Evolutionary conservation across 1,140 invertebrate species (phyloP).

Genomic region (Eumaeus atala): DNA sequence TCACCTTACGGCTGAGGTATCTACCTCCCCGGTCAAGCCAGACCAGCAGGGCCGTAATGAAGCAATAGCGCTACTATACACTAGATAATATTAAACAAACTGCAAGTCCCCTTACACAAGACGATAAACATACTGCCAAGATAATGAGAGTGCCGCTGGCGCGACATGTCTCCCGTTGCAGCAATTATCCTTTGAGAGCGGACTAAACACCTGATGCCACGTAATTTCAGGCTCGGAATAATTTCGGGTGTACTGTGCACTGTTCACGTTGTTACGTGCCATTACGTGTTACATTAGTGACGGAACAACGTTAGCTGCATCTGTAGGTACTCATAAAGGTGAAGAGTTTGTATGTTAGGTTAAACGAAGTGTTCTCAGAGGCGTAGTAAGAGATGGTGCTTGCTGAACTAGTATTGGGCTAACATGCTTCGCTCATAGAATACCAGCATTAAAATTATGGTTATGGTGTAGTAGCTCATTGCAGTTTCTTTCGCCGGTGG

Average conservation of each 20-base stretch:
- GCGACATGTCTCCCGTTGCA: slow-evolving; percentile 22
- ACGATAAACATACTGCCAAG: background rate
- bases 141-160: slow-evolving; percentile 12
- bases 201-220: slow-evolving; percentile 28
- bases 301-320: background rate
- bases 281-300: slow-evolving; percentile 12
- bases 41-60: too few species aligned
- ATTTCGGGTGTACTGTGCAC: slow-evolving; percentile 24
- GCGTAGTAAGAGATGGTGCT: too few species aligned
- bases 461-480: too few species aligned
- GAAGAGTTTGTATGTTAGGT: too few species aligned
- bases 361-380: too few species aligned
- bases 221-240: slow-evolving; percentile 29
- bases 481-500: too few species aligned
- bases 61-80: too few species aligned
- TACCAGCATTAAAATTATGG: too few species aligned
- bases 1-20: too few species aligned
- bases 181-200: slow-evolving; percentile 32
- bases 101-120: background rate
- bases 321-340: background rate
- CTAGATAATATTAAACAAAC: background rate
- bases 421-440: too few species aligned
- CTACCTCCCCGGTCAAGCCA: too few species aligned
- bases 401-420: too few species aligned
- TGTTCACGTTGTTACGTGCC: slow-evolving; percentile 18